phyloP scores from a whole-genome alignment of 2,113 vertebrate genomes.

The Archilochus colubris region DNA sequence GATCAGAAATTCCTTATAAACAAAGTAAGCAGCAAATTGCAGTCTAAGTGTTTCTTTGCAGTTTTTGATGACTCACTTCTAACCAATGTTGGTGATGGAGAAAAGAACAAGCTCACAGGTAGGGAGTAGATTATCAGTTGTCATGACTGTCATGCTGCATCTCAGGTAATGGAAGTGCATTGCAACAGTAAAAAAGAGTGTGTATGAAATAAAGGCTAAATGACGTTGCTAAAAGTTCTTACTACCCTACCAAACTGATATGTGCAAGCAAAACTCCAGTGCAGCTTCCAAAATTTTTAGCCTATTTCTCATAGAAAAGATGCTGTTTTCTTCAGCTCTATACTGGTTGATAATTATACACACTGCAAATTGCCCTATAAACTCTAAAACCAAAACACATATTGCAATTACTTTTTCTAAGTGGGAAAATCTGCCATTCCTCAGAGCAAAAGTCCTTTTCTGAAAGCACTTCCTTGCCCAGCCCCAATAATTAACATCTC shows the following conservation, averaged over 20 bases:
- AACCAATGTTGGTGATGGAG: background rate
- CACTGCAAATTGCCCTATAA: background rate
- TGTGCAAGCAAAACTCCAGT: background rate
- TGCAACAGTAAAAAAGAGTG: background rate
- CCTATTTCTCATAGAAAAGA: background rate
- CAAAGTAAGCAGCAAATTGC: background rate
- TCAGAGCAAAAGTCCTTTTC: background rate
- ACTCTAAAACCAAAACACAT: background rate
- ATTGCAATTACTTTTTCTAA: background rate
- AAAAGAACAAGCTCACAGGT: background rate
- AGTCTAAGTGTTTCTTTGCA: background rate
- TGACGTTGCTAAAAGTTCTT: background rate
- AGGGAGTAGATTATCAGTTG: background rate
- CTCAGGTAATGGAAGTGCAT: background rate
- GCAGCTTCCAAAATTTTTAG: background rate
- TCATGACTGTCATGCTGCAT: background rate
- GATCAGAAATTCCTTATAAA: background rate
- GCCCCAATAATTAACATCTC: background rate
- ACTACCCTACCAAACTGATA: background rate
- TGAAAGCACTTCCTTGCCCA: background rate
- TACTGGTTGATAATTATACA: background rate
- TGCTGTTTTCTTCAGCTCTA: background rate
- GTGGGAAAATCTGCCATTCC: background rate
- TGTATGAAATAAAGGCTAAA: background rate
- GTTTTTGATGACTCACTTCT: background rate